Percentiles rank a stretch among this genome's conserved stretches.
Conservation (phyloP, 1,140 invertebrate species). For the Pseudomyrmex dendroicus region DNA sequence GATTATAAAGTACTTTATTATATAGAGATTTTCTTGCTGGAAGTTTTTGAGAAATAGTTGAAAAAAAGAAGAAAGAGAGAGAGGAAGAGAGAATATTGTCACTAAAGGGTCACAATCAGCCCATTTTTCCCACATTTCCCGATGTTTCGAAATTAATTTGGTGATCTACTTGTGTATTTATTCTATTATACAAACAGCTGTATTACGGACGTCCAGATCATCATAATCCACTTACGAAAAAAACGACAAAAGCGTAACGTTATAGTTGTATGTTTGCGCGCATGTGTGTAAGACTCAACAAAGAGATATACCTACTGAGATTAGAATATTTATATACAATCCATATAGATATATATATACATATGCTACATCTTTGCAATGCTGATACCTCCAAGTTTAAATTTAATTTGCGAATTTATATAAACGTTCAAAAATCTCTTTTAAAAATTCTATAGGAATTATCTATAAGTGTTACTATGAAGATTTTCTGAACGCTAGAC, state of each 20-base stretch:
- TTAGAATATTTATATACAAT: too few species aligned
- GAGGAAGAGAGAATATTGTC: not conserved
- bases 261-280: not conserved
- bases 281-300: too few species aligned
- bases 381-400: too few species aligned
- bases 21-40: constrained; percentile 36
- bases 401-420: too few species aligned
- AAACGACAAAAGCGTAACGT: constrained; percentile 5
- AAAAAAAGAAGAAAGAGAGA: too few species aligned
- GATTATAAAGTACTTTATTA: constrained; percentile 55
- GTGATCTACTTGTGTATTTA: constrained; percentile 43
- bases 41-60: not conserved
- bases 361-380: too few species aligned
- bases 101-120: not conserved
- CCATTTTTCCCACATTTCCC: constrained; percentile 26
- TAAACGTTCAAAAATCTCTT: too few species aligned
- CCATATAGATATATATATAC: too few species aligned
- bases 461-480: too few species aligned
- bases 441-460: too few species aligned
- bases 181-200: constrained; percentile 6
- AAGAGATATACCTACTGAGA: too few species aligned
- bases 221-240: constrained; percentile 12
- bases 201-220: not conserved
- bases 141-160: constrained; percentile 24
- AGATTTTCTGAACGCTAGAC: too few species aligned